Conservation (phyloP, 1,140 invertebrate genomes). For the Diplogasteroides magnus region DNA sequence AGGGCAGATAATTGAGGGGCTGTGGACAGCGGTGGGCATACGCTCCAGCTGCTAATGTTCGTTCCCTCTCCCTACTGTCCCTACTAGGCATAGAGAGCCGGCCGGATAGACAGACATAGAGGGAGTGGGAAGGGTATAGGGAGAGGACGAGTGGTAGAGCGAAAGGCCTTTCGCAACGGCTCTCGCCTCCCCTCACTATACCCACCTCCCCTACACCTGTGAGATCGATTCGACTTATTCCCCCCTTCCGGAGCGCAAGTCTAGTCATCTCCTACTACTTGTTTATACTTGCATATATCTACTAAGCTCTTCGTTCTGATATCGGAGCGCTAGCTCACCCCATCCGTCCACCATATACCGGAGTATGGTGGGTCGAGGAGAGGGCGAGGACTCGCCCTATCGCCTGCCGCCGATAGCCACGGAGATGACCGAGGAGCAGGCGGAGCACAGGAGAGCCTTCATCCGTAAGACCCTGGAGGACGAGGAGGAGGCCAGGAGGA, state of each 20-base stretch:
- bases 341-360: conserved; percentile 1
- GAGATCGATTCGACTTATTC: background rate
- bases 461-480: too few relatives aligned
- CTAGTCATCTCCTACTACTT: too few relatives aligned
- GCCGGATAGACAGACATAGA: too few relatives aligned
- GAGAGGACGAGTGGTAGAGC: background rate
- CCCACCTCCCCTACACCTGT: background rate
- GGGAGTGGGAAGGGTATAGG: background rate
- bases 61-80: too few relatives aligned
- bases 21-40: background rate
- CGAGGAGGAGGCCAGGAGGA: conserved; percentile 8
- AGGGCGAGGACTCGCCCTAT: too few relatives aligned
- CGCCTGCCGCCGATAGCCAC: too few relatives aligned
- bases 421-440: too few relatives aligned
- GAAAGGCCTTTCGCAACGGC: background rate
- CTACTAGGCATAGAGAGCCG: too few relatives aligned
- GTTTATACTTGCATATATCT: too few relatives aligned
- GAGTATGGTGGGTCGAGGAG: conserved; percentile 2
- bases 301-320: too few relatives aligned
- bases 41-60: background rate
- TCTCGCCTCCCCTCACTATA: background rate
- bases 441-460: too few relatives aligned
- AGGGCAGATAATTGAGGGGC: conserved; percentile 7
- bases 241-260: background rate
- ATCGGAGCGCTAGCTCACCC: background rate